Base-by-base conservation (phyloP, 2,797 vertebrate genomes). In the Sebastes cheni region DNA sequence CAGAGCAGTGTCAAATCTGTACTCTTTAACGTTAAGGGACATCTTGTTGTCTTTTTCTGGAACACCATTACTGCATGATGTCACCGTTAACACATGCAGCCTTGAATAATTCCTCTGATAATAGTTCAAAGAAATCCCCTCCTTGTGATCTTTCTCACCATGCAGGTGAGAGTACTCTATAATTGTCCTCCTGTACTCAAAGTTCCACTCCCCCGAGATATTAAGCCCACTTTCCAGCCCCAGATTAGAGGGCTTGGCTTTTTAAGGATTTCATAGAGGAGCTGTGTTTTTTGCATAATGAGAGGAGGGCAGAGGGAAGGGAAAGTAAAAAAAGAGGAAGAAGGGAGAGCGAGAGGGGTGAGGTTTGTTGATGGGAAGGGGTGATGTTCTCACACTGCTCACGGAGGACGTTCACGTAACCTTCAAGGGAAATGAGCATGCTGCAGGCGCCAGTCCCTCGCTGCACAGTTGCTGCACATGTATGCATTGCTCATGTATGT, bases 331-430 rank as follows among this genome's bases (percentile, higher is more conserved):
- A 52, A 23, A 20, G 36, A 60, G 42, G 46, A 16, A 70, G 70
- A 30, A 39, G n/a, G n/a, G 25, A 20, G 20, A 62, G 32, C n/a
- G 16, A 56, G 76, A 36, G 29, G 50, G 27, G 27, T 61, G 50
- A 76, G 56, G 27, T n/a, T 42, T 71, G 75, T 64, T 86, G 60
- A 73, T 52, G 39, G 65, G 64, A 79, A 68, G 20, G 9, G 71
- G 30, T 77, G 82, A 86, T 85, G 72, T 64, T 68, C 81, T 76
- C 75, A 70, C 72, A 16, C 22, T 65, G 42, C 20, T 52, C 62
- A 60, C 13, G 2, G 83, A 90, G 85, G 89, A 82, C 90, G 46
- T 87, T 87, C 52, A 60, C 42, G 20, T 90, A 90, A 93, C 91
- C 91, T 92, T 92, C 76, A 77, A 55, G 68, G 73, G 34, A 78